Percentiles rank a stretch among this genome's conserved stretches.
These are phyloP conservation scores for Aegotheles bennettii DNA, from an alignment of 2,113 vertebrate species.

Conservation along the genomic window DNA sequence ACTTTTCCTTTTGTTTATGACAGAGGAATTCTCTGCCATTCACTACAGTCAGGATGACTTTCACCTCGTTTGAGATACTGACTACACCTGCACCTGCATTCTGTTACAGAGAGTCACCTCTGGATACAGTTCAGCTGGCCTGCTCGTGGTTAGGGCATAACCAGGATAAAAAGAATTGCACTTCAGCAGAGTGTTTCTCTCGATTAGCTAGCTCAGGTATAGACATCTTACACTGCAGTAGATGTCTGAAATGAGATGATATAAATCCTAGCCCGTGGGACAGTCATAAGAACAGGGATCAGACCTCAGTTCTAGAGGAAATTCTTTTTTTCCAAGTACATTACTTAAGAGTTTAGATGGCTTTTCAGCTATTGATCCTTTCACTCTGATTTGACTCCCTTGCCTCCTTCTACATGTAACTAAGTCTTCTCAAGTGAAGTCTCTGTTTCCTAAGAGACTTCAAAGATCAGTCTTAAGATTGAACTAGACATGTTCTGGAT, in stretches of 20 bases:
- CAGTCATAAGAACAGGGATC: background rate
- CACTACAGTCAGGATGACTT: background rate
- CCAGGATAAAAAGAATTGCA: background rate
- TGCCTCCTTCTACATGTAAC: background rate
- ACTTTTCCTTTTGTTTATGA: background rate
- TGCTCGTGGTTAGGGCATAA: background rate
- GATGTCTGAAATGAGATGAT: background rate
- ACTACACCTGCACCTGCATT: background rate
- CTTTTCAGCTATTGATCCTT: background rate
- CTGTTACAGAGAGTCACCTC: background rate
- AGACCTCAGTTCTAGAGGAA: background rate
- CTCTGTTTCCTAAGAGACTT: background rate
- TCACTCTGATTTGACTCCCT: background rate
- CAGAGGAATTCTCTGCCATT: background rate
- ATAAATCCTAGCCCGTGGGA: background rate
- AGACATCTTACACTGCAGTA: background rate
- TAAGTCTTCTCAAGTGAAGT: background rate
- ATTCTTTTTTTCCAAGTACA: background rate
- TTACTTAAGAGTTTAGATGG: background rate
- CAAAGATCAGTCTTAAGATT: background rate
- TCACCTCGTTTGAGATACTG: background rate
- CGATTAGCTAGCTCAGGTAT: background rate
- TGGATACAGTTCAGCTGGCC: background rate
- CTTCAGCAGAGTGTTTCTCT: background rate
- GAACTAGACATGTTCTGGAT: background rate